phyloP scores from a whole-genome alignment of 2,888 invertebrate genomes.

The Aphelenchoides bicaudatus region DNA sequence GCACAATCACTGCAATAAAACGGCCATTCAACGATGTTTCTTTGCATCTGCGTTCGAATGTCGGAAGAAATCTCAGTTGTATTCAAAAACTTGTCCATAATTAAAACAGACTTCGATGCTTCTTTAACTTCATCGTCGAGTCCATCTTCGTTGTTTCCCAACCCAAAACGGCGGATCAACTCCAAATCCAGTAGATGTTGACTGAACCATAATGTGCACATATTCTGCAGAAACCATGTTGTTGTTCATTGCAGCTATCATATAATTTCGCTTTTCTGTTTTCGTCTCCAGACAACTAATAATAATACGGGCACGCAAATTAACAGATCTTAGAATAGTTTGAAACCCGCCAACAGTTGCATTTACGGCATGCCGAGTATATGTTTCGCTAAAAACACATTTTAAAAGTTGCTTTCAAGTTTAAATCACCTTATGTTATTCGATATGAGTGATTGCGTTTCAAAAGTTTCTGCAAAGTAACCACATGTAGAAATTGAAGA shows the following conservation, averaged over 20 bases:
- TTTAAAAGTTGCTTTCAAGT: not conserved
- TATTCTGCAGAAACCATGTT: conserved; percentile 1
- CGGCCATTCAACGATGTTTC: conserved; percentile 3
- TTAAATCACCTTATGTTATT: not conserved
- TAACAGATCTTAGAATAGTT: not conserved
- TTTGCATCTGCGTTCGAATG: not conserved
- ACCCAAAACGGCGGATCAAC: conserved; percentile 13
- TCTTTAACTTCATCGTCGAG: conserved; percentile 1
- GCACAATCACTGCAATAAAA: conserved; percentile 9
- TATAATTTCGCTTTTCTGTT: not conserved
- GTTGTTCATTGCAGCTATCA: conserved; percentile 1
- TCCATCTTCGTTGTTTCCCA: not conserved
- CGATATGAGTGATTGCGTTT: not conserved
- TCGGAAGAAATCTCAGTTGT: not conserved
- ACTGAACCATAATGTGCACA: not conserved
- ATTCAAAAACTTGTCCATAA: conserved; percentile 9
- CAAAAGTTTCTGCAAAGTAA: conserved; percentile 2
- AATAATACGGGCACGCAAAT: not conserved
- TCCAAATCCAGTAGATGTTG: not conserved
- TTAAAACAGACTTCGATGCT: not conserved
- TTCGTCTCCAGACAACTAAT: not conserved
- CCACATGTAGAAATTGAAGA: not conserved
- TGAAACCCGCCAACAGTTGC: not conserved
- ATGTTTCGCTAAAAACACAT: not conserved
- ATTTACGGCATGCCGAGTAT: not conserved